Base-by-base conservation (phyloP, 2,113 vertebrate genomes). In the Indicator indicator region DNA sequence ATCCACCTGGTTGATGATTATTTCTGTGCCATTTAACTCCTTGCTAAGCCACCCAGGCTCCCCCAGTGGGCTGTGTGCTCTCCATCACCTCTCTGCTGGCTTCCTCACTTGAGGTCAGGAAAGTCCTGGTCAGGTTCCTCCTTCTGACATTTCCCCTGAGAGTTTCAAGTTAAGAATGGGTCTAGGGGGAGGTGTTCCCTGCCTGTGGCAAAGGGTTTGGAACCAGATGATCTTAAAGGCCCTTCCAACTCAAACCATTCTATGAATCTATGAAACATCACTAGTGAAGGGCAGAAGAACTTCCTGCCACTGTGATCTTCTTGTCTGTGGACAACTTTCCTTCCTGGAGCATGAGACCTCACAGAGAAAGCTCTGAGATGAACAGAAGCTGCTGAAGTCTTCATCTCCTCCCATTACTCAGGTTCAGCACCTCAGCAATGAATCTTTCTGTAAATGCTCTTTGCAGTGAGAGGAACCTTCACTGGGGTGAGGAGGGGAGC, bases 1-100 rank as follows among this genome's bases (percentile, higher is more conserved):
- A 73, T 87, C 88, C 74, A 15, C 82, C 73, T 77, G 81, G 73
- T 89, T 60, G 70, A 88, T 81, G 60, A 86, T 77, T 69, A n/a
- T 46, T 69, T 38, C 80, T 38, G 13, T 69, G 81, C 70, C 27
- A 27, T 91, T 91, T 69, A 77, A 77, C 90, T 56, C 77, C 65
- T 76, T 55, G 55, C 68, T 27, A 11, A 89, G 56, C 44, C 26
- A 59, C 55, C 59, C 23, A 3, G 48, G 54, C 44, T 59, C 38
- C 72, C 58, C 9, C 23, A 3, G 36, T 2, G 16, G 18, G 63
- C 74, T 28, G 8, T 30, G 63, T 5, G 27, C 56, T 58, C 30
- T 13, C 75, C 62, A 40, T 40, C 75, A 24, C 79, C 83, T 48
- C 59, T 30, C 42, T 20, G 8, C 1, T 0, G 52, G 65, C 56